Percentiles rank a stretch among this genome's conserved stretches.
phyloP scores from a whole-genome alignment of 2,113 vertebrate genomes.

The Ibidorhyncha struthersii region DNA sequence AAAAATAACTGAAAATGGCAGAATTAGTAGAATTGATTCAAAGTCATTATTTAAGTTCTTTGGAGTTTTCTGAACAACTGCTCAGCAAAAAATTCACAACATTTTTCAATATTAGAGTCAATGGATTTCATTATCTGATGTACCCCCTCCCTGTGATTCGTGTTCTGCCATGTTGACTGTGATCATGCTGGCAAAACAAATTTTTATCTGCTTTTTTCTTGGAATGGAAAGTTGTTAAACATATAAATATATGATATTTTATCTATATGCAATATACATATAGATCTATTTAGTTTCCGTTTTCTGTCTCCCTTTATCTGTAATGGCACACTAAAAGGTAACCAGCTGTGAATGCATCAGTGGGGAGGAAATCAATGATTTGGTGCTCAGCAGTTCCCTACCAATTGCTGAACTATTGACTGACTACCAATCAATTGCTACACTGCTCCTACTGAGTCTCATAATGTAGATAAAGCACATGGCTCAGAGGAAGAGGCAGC shows the following conservation, averaged over 20 bases:
- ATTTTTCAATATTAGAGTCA: neutral
- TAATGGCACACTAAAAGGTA: constrained; percentile 1
- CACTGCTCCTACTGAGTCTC: neutral
- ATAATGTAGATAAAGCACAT: neutral
- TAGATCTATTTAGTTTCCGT: neutral
- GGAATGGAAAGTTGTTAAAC: neutral
- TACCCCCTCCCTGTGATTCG: neutral
- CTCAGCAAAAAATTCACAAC: neutral
- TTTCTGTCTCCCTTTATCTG: neutral
- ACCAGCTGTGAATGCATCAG: neutral
- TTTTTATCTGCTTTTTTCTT: neutral
- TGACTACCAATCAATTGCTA: constrained; percentile 16
- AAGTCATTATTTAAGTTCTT: neutral
- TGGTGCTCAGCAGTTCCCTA: constrained; percentile 10
- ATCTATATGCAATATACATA: neutral
- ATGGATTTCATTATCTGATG: neutral
- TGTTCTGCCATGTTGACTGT: neutral
- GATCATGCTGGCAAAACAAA: neutral
- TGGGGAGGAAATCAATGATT: constrained; percentile 23
- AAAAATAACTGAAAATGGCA: neutral
- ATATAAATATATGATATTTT: neutral
- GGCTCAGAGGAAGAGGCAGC: neutral
- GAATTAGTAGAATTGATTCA: neutral
- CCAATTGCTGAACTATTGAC: constrained; percentile 34
- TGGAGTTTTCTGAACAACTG: neutral